These are phyloP conservation scores for Emydura subglobosa DNA, from an alignment of 2,113 vertebrate genomes.

Conservation along the genomic window DNA sequence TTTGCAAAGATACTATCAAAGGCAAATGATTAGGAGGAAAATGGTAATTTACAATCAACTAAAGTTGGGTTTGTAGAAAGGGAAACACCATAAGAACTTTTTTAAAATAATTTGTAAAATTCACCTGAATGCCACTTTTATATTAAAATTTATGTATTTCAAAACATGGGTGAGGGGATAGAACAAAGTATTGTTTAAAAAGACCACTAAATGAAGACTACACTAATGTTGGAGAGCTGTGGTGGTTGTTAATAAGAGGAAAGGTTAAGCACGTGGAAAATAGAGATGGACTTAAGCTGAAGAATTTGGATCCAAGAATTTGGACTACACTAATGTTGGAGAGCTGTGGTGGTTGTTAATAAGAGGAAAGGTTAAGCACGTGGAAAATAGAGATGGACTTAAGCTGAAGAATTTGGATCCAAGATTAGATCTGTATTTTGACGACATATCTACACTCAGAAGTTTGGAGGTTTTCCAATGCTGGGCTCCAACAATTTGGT, in stretches of 20 bases:
- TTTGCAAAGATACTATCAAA: neutral
- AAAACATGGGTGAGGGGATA: too few relatives aligned
- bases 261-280: neutral
- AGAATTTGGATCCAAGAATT: neutral
- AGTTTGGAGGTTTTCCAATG: neutral
- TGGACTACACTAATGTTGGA: neutral
- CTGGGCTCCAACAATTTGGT: neutral
- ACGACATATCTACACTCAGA: neutral
- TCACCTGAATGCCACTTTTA: neutral
- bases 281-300: neutral
- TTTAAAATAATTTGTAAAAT: too few relatives aligned
- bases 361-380: neutral
- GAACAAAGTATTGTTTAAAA: neutral
- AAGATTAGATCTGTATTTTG: neutral
- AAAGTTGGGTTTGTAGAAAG: too few relatives aligned
- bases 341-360: neutral
- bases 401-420: neutral
- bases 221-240: neutral
- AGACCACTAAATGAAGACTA: neutral
- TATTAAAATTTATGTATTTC: neutral
- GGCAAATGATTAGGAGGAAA: neutral
- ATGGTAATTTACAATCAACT: neutral
- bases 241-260: neutral
- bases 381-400: neutral
- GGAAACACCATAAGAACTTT: too few relatives aligned